A percentile compares a stretch with the other conserved stretches of the same genome.
These are phyloP conservation scores for Craterocephalus amniculus DNA, from an alignment of 2,797 vertebrate genomes.

Conservation along the genomic window DNA sequence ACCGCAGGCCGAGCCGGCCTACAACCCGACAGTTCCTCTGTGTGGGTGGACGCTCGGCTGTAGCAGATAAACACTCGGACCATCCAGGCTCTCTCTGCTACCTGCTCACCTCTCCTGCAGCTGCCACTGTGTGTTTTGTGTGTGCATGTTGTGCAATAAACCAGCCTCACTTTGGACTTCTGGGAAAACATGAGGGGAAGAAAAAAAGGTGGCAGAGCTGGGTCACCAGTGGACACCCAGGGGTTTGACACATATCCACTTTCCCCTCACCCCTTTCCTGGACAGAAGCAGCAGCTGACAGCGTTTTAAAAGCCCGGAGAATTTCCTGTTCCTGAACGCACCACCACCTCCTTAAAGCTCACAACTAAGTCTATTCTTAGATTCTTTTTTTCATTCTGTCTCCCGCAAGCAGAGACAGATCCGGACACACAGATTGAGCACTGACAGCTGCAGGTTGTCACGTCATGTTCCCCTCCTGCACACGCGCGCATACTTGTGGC, in stretches of 20 bases:
- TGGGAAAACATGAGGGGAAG: slow-evolving; percentile 61
- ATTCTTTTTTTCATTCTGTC: slow-evolving; percentile 52
- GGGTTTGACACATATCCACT: slow-evolving; percentile 39
- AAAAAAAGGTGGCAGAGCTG: slow-evolving; percentile 15
- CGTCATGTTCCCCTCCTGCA: slow-evolving; percentile 34
- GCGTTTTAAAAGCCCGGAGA: slow-evolving; percentile 40
- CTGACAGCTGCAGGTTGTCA: slow-evolving; percentile 62
- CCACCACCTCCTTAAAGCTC: slow-evolving; percentile 41
- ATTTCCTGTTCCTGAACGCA: slow-evolving; percentile 48
- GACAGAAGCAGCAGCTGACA: slow-evolving; percentile 50
- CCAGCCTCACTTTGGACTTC: slow-evolving; percentile 69
- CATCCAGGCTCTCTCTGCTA: slow-evolving; percentile 40
- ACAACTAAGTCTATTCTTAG: slow-evolving; percentile 72
- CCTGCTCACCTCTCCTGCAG: slow-evolving; percentile 42
- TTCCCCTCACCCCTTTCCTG: too few species aligned
- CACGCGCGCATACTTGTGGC: slow-evolving; percentile 24
- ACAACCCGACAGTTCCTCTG: slow-evolving; percentile 41
- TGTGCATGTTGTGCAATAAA: slow-evolving; percentile 71
- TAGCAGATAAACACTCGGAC: slow-evolving; percentile 50
- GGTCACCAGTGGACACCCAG: slow-evolving; percentile 43
- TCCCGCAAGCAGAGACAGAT: slow-evolving; percentile 45
- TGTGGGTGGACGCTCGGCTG: slow-evolving; percentile 43
- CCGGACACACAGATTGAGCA: slow-evolving; percentile 41
- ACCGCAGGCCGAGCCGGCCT: slow-evolving; percentile 38
- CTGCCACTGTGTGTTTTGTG: slow-evolving; percentile 20